Percentiles rank a stretch among this genome's conserved stretches.
phyloP scores from a whole-genome alignment of 2,113 vertebrate genomes.

The Lipotes vexillifer region DNA sequence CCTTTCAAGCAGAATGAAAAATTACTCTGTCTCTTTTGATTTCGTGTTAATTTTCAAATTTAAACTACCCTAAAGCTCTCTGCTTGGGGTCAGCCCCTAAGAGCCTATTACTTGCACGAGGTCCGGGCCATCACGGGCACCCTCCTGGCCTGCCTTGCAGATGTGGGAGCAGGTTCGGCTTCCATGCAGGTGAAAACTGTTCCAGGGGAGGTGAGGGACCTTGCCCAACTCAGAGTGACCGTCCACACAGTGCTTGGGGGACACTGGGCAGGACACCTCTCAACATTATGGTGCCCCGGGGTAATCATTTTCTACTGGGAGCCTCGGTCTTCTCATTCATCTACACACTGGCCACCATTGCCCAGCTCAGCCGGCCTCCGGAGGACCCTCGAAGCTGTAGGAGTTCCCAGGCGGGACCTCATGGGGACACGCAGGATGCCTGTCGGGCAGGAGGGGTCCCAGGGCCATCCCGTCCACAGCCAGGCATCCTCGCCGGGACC shows the following conservation, averaged over 20 bases:
- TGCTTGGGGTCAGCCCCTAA: constrained; percentile 58
- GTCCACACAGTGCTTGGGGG: fast-evolving
- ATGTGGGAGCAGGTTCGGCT: fast-evolving
- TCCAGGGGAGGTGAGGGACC: fast-evolving
- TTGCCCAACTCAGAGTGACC: fast-evolving
- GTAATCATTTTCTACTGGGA: fast-evolving
- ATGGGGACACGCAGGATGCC: not conserved
- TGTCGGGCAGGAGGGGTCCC: not conserved
- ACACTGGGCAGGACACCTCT: fast-evolving
- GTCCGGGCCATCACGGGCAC: fast-evolving
- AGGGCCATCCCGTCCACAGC: not conserved
- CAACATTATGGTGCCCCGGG: fast-evolving
- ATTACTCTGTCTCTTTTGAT: constrained; percentile 90
- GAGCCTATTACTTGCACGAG: constrained; percentile 36
- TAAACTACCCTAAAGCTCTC: constrained; percentile 63
- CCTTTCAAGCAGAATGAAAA: constrained; percentile 85
- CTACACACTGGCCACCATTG: fast-evolving
- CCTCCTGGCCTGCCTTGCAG: fast-evolving
- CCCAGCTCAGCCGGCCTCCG: fast-evolving
- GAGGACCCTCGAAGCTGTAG: not conserved
- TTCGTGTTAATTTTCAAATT: constrained; percentile 87
- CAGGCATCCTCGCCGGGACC: not conserved
- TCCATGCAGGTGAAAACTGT: fast-evolving
- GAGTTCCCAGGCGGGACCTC: not conserved
- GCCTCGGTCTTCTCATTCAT: not conserved